Evolutionary conservation across 2,888 invertebrate genomes (phyloP), one percentile per base, ranked within the genome.

Genomic region (Melipona bicolor): DNA sequence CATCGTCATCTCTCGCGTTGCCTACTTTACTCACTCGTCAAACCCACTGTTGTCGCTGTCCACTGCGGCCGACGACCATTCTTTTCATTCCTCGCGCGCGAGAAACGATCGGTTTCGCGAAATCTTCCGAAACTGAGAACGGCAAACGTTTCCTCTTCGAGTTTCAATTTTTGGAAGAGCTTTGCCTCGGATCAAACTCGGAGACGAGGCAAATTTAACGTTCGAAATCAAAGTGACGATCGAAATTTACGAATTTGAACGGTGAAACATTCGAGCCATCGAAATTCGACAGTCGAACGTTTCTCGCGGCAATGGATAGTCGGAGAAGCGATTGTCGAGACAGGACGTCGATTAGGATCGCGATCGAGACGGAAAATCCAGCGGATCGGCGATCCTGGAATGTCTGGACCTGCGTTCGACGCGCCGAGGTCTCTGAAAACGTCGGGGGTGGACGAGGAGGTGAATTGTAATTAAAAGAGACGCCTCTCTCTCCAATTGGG

Each of bases 1-100:
- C 85, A 84, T 84, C 81, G 83, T 75, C 89, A 86, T 81, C 79
- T 79, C 61, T 82, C 75, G 77, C 65, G 84, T 84, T 76, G 54
- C 67, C 78, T 24, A 77, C 71, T 64, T 27, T 6, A 61, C 61
- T 43, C 3, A 61, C 6, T 61, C 61, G 27, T 27, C 24, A 3
- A 27, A 21, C 49, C 32, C 59, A 64, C 43, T 27, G 3, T 32
- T 21, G 50, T 70, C 50, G 43, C 21, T 67, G 2, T 36, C 59
- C 54, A 64, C 4, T 24, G 15, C 81, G 52, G 59, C 19, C 15
- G 21, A n/a, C 1, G 9, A 19, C 15, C 15, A 59, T 17, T 19
- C 27, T 19, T 59, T 17, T 79, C 62, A 27, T 62, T 15, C 11
- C 6, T 64, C 17, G 65, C 74, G 64, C 74, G 69, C 59, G 77